Evolutionary conservation across 2,888 invertebrate species (phyloP), one percentile per base, ranked within the genome.

Genomic region (Phengaris alcon): DNA sequence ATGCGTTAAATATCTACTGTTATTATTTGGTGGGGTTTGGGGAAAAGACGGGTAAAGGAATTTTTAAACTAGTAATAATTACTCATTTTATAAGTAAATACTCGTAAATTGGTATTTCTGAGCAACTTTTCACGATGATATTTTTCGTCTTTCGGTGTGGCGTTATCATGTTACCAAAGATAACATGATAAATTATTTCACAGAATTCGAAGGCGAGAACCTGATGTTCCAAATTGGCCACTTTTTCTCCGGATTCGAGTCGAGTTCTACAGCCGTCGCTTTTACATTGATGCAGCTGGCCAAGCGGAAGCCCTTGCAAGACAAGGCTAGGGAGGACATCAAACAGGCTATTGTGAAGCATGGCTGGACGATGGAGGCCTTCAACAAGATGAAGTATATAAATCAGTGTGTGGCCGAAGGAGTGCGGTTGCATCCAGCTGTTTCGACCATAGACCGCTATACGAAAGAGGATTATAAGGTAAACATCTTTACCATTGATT

Each of bases 181-280:
- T 22, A 22, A 22, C 22, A 22, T 22, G 22, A 22, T 22, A 22
- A 48, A 7, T 48, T 8, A 48, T 44, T 77, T 77, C 1, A 35
- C 76, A 83, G 82, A 78, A 77, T 80, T 83, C n/a, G 80, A 80
- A 72, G 82, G 81, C 9, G 80, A 82, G 7, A 80, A 82, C 75
- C 81, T 83, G 6, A 76, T 82, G 68, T 81, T 73, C 69, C 83
- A 82, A 78, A 80, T 80, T 0, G 81, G 81, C 6, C 80, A 79
- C 35, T 82, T 83, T 74, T 82, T 83, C 73, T 80, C 83, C 68
- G 83, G 83, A 54, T 82, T 83, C 35, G 82, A 83, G 73, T 82
- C 83, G 9, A 82, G 82, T 75, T 81, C 82, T 0, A 81, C 79
- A 0, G 77, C 78, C 7, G 73, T 80, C 44, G 76, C 82, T 0